These are phyloP conservation scores for Ramphastos sulfuratus DNA, from an alignment of 2,113 vertebrate genomes.

Conservation along the genomic window DNA sequence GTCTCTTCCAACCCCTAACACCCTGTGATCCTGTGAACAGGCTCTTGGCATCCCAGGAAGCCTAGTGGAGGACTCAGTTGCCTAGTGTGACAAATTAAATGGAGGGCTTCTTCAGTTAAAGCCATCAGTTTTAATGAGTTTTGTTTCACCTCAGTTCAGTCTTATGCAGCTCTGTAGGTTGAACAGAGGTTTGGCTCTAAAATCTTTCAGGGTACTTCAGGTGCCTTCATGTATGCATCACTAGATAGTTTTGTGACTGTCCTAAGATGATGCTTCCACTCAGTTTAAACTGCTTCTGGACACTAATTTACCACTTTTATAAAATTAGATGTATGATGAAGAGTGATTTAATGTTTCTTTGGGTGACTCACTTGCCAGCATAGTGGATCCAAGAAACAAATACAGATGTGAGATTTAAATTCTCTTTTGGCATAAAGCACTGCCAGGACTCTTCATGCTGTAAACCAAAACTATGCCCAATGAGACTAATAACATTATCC, in stretches of 20 bases:
- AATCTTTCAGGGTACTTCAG: background rate
- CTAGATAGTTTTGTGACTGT: background rate
- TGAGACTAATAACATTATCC: background rate
- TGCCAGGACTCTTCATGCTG: constrained; percentile 1
- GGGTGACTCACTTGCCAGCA: constrained; percentile 33
- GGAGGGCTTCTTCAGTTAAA: background rate
- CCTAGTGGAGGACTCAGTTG: background rate
- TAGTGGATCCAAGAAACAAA: constrained; percentile 48
- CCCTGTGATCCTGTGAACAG: background rate
- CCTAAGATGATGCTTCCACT: background rate
- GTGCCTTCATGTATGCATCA: background rate
- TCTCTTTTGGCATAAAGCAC: constrained; percentile 13
- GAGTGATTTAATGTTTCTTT: constrained; percentile 53
- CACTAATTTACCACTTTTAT: constrained; percentile 6
- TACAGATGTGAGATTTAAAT: constrained; percentile 52
- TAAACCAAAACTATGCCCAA: constrained; percentile 34
- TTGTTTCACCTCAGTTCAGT: background rate
- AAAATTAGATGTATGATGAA: constrained; percentile 23
- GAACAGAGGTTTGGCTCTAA: background rate
- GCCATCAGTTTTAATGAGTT: background rate
- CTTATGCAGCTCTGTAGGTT: background rate
- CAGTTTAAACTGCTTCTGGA: constrained; percentile 37
- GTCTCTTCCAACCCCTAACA: no score
- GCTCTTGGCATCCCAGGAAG: background rate
- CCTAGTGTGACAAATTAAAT: rapidly evolving